Evolutionary conservation across 1,140 invertebrate genomes (phyloP).

Genomic region (Zaprionus africanus): DNA sequence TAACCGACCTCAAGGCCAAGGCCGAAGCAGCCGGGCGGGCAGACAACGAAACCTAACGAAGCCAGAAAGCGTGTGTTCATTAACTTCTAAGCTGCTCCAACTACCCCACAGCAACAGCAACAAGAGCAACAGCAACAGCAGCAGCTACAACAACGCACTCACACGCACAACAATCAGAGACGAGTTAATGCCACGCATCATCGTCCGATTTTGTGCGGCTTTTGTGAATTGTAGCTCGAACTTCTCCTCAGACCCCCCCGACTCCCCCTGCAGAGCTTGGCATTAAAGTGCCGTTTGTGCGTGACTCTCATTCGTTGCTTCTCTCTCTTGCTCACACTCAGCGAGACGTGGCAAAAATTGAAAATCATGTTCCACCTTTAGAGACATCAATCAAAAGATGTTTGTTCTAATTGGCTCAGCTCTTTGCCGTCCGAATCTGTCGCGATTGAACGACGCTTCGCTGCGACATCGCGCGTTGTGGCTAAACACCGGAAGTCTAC

Average conservation of each 20-base stretch:
- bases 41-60: constrained; percentile 19
- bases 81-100: constrained; percentile 52
- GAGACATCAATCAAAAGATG: constrained; percentile 52
- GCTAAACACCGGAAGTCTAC: neutral
- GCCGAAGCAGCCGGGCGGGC: constrained; percentile 23
- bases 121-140: constrained; percentile 6
- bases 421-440: constrained; percentile 6
- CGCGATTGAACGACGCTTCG: neutral
- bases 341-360: constrained; percentile 41
- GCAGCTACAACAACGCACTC: constrained; percentile 5
- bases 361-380: constrained; percentile 46
- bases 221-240: constrained; percentile 33
- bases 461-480: neutral
- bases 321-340: neutral
- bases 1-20: constrained; percentile 57
- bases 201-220: constrained; percentile 50
- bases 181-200: constrained; percentile 51
- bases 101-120: constrained; percentile 36
- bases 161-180: constrained; percentile 20
- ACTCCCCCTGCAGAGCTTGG: neutral
- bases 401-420: constrained; percentile 51
- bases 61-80: constrained; percentile 48
- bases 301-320: constrained; percentile 37
- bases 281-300: constrained; percentile 50
- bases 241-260: neutral